A percentile compares a stretch with the other conserved stretches of the same genome.
Evolutionary conservation across 2,888 invertebrate species (phyloP).

Genomic region (Ophraella communa): DNA sequence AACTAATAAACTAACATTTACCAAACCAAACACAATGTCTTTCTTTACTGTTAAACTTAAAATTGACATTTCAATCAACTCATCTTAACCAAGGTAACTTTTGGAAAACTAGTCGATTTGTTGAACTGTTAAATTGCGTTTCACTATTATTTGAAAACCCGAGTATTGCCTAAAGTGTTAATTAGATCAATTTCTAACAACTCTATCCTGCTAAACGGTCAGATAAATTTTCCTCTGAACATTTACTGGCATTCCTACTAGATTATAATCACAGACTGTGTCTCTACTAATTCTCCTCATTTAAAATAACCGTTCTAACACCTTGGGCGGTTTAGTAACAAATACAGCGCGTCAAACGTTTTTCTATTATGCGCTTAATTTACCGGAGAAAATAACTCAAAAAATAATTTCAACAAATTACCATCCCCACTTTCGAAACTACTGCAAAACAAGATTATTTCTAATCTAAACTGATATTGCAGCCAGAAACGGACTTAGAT

Average conservation of each 20-base stretch:
- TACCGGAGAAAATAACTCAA: constrained; percentile 20
- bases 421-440: constrained; percentile 11
- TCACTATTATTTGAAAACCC: neutral
- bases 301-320: constrained; percentile 24
- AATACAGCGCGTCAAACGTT: constrained; percentile 20
- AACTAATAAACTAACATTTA: too few relatives aligned
- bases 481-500: constrained; percentile 1
- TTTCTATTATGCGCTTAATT: constrained; percentile 23
- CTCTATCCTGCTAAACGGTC: neutral
- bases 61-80: too few relatives aligned
- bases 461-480: constrained; percentile 15
- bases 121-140: neutral
- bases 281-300: constrained; percentile 13
- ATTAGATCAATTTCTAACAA: neutral
- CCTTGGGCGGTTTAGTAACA: constrained; percentile 23
- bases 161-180: neutral
- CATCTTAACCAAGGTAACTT: too few relatives aligned
- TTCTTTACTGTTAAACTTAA: too few relatives aligned
- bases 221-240: constrained; percentile 11
- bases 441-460: constrained; percentile 3
- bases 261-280: constrained; percentile 8
- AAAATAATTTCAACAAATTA: constrained; percentile 23
- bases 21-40: too few relatives aligned
- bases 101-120: too few relatives aligned
- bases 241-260: constrained; percentile 9